phyloP scores from a whole-genome alignment of 2,888 invertebrate genomes.

The Ceratothoa steindachneri region DNA sequence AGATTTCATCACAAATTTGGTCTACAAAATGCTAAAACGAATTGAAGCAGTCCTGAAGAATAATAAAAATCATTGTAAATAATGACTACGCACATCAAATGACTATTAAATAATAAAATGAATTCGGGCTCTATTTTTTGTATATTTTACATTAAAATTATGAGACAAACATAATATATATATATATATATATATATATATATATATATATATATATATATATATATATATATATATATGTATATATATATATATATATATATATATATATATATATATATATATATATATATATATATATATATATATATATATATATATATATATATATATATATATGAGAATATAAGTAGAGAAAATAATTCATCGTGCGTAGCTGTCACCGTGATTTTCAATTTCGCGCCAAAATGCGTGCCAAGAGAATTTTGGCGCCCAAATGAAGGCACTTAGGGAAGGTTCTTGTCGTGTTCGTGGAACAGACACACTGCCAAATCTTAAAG shows the following conservation, averaged over 20 bases:
- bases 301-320: not conserved
- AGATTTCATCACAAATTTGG: no score
- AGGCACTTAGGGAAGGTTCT: conserved; percentile 30
- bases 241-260: conserved; percentile 6
- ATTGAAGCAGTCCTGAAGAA: no score
- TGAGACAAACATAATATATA: no score
- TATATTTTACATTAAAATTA: no score
- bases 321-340: no score
- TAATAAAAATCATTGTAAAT: no score
- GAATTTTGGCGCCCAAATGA: conserved; percentile 43
- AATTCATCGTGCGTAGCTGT: conserved; percentile 38
- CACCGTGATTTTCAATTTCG: conserved; percentile 33
- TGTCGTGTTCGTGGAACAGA: conserved; percentile 25
- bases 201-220: not conserved
- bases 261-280: not conserved
- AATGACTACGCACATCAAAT: no score
- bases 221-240: not conserved
- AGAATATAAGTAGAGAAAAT: conserved; percentile 11
- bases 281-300: not conserved
- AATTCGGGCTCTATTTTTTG: no score
- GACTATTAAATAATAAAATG: no score
- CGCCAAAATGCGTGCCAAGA: conserved; percentile 35
- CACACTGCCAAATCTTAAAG: no score
- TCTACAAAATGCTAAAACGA: no score
- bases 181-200: no score